These are phyloP conservation scores for Ptychochromis oligacanthus DNA, from an alignment of 2,113 vertebrate genomes.

Conservation along the genomic window DNA sequence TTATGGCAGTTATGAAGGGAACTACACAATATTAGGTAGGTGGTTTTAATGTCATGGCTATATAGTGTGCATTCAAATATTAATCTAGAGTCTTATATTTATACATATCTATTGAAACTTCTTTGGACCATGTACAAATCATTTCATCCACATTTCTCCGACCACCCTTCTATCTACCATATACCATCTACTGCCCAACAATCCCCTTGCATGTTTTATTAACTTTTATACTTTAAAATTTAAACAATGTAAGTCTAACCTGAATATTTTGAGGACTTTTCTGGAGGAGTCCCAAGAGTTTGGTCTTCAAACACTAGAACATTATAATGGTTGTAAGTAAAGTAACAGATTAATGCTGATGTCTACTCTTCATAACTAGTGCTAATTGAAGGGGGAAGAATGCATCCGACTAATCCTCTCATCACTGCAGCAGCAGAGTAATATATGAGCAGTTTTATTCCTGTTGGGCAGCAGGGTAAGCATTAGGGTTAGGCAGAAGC, in stretches of 20 bases:
- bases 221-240: rapidly evolving
- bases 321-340: not conserved
- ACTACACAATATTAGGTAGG: not conserved
- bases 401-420: slow-evolving; percentile 32
- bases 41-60: not conserved
- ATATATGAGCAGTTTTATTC: slow-evolving; percentile 56
- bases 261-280: not conserved
- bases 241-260: not conserved
- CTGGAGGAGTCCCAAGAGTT: not conserved
- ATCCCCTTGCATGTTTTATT: not conserved
- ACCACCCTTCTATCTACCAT: not conserved
- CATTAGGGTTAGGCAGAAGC: slow-evolving; percentile 29
- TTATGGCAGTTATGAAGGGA: not conserved
- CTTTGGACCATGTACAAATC: not conserved
- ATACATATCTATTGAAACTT: too few species aligned
- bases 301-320: not conserved
- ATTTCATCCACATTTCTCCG: too few species aligned
- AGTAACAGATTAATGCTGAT: slow-evolving; percentile 11
- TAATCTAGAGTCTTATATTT: too few species aligned
- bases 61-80: too few species aligned
- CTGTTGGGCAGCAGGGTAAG: slow-evolving; percentile 40
- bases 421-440: slow-evolving; percentile 32
- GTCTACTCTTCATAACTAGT: slow-evolving; percentile 34
- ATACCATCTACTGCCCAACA: not conserved
- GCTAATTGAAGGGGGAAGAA: slow-evolving; percentile 40